phyloP scores from a whole-genome alignment of 2,797 vertebrate genomes.

The Oryzias dopingdopingensis region DNA sequence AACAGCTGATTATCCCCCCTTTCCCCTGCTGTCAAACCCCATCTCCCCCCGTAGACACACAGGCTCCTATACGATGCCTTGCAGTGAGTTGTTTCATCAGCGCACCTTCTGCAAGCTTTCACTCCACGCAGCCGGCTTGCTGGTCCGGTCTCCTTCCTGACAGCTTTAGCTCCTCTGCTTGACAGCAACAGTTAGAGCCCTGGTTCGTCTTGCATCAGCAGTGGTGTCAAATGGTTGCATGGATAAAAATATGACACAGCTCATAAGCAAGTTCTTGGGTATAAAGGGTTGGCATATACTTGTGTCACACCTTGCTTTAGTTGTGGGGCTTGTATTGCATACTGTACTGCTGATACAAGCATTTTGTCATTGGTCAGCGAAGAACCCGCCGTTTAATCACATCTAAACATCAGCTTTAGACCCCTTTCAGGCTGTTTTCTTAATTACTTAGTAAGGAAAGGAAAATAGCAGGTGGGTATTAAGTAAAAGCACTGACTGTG shows the following conservation, averaged over 20 bases:
- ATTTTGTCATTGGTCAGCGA: constrained; percentile 28
- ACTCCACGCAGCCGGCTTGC: not conserved
- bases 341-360: constrained; percentile 63
- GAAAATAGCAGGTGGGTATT: not conserved
- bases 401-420: constrained; percentile 4
- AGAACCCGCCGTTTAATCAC: constrained; percentile 29
- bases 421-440: constrained; percentile 1
- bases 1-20: constrained; percentile 85
- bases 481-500: constrained; percentile 4
- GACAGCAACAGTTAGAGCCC: constrained; percentile 22
- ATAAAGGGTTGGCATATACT: constrained; percentile 65
- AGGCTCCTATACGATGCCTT: constrained; percentile 17
- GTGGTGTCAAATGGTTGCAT: constrained; percentile 71
- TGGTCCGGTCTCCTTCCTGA: not conserved
- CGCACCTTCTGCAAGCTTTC: not conserved
- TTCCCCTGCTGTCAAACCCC: constrained; percentile 27
- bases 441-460: not conserved
- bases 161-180: constrained; percentile 6
- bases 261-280: constrained; percentile 66
- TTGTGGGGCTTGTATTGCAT: constrained; percentile 55
- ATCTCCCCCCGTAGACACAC: constrained; percentile 55
- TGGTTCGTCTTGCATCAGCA: constrained; percentile 71
- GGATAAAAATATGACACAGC: constrained; percentile 77
- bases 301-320: constrained; percentile 72
- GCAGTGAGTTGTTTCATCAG: not conserved